Conservation (phyloP, 2,113 vertebrate species). For the Zosterops pallidus region DNA sequence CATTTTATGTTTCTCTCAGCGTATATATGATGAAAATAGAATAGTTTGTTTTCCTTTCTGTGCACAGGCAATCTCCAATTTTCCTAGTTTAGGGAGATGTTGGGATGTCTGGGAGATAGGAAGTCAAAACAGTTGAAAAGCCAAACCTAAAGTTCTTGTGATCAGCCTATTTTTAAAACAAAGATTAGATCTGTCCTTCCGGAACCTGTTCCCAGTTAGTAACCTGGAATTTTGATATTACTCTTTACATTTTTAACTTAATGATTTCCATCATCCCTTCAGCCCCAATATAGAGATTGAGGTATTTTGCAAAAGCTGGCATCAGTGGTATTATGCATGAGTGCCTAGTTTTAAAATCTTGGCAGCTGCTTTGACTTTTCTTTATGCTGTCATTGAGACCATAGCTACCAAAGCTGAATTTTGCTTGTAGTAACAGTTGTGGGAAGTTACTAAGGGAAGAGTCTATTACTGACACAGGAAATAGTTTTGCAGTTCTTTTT, state of each 20-base stretch:
- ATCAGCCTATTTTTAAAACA: background rate
- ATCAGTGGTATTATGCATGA: background rate
- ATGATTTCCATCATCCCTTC: background rate
- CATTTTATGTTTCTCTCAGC: background rate
- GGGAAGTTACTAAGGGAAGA: background rate
- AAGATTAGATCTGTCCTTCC: background rate
- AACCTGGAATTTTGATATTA: background rate
- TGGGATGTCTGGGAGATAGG: background rate
- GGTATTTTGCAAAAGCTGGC: background rate
- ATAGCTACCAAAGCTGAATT: background rate
- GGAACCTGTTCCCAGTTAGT: background rate
- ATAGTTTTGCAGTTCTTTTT: constrained; percentile 8
- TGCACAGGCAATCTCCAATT: background rate
- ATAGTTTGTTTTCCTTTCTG: background rate
- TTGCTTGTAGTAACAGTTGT: background rate
- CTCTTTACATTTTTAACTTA: background rate
- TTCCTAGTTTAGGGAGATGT: background rate
- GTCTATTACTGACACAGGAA: constrained; percentile 4
- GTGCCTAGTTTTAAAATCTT: constrained; percentile 6
- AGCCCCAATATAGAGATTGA: background rate
- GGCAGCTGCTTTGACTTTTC: constrained; percentile 22
- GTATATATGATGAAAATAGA: background rate
- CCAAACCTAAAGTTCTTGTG: background rate
- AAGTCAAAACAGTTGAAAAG: background rate
- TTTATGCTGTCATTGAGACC: background rate